Evolutionary conservation across 2,888 invertebrate genomes (phyloP).

Genomic region (Germaria angustata): DNA sequence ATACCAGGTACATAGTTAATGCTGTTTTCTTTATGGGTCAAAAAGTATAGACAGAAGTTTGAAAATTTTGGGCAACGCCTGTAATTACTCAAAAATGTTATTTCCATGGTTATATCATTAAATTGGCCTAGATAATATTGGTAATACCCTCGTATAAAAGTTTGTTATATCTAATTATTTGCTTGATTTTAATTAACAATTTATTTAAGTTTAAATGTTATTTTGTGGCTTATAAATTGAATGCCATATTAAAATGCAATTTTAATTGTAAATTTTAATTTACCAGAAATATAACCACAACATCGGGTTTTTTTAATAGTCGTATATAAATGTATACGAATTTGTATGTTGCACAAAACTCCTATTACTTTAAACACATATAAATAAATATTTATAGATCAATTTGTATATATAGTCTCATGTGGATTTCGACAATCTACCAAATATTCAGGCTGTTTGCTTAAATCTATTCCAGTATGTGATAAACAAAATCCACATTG

Average conservation of each 20-base stretch:
- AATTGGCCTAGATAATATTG: no score
- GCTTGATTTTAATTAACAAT: constrained; percentile 55
- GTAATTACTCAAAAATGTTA: no score
- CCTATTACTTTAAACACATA: constrained; percentile 1
- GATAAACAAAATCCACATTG: constrained; percentile 7
- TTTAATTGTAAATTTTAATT: constrained; percentile 68
- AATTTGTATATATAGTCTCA: neutral
- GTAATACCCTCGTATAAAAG: neutral
- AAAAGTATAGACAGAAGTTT: no score
- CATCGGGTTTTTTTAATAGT: constrained; percentile 38
- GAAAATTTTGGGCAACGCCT: no score
- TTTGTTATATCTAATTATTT: constrained; percentile 1
- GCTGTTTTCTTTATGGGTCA: no score
- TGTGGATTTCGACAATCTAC: neutral
- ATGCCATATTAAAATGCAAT: constrained; percentile 66
- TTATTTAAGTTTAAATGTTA: constrained; percentile 60
- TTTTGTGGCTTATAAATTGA: constrained; percentile 59
- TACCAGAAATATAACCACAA: constrained; percentile 62
- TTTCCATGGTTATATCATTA: no score
- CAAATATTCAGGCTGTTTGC: constrained; percentile 23
- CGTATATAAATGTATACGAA: neutral
- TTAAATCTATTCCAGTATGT: constrained; percentile 28
- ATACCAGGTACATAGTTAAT: no score
- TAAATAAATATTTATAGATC: constrained; percentile 11
- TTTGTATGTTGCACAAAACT: neutral